These are phyloP conservation scores for Penaeus japonicus DNA, from an alignment of 1,140 invertebrate genomes.

Conservation along the genomic window DNA sequence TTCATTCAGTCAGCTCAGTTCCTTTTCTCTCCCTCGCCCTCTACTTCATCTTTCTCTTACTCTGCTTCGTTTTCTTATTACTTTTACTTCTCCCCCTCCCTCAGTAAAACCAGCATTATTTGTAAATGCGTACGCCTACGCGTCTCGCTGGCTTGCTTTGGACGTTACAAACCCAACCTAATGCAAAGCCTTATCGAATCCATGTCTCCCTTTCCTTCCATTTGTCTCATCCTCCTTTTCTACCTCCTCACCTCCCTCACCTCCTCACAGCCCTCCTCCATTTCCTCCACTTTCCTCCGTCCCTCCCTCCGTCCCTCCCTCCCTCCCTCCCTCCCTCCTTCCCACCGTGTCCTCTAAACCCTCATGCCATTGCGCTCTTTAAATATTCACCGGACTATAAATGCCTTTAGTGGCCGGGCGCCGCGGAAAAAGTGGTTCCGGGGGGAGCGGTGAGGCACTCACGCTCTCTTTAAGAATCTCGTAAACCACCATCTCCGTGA, in stretches of 20 bases:
- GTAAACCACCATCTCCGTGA: constrained; percentile 39
- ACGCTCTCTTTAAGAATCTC: constrained; percentile 40
- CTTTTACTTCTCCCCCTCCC: too few relatives aligned
- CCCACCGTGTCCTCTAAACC: constrained; percentile 19
- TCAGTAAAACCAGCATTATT: too few relatives aligned
- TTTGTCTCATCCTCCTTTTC: background rate
- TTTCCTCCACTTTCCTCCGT: background rate
- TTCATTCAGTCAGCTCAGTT: too few relatives aligned
- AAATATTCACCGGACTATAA: constrained; percentile 54
- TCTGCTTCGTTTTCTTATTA: too few relatives aligned
- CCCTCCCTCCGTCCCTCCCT: background rate
- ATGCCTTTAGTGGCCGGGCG: constrained; percentile 44
- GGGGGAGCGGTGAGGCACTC: constrained; percentile 32
- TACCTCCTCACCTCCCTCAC: background rate
- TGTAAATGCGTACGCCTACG: too few relatives aligned
- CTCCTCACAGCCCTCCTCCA: background rate
- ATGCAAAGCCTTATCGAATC: too few relatives aligned
- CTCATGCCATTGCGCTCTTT: constrained; percentile 47
- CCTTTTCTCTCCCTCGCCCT: too few relatives aligned
- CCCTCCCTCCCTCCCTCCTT: background rate
- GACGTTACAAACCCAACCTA: too few relatives aligned
- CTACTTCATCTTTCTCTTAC: too few relatives aligned
- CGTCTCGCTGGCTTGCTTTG: too few relatives aligned
- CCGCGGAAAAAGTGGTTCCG: constrained; percentile 30
- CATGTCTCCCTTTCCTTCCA: too few relatives aligned